Conservation (phyloP, 2,113 vertebrate genomes). For the Takifugu flavidus region DNA sequence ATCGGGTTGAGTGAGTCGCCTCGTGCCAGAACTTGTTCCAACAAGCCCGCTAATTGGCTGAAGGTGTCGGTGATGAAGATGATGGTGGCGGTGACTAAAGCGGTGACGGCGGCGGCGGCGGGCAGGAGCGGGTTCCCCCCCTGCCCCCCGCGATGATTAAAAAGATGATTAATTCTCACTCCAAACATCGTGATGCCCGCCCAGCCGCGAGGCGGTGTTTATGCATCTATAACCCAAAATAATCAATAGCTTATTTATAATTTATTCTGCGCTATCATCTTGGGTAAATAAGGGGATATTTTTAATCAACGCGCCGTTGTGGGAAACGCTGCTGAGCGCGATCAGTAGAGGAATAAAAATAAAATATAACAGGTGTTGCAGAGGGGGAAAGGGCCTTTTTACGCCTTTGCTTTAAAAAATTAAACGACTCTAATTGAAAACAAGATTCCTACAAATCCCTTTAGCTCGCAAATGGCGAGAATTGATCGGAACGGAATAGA, state of each 20-base stretch:
- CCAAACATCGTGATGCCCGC: conserved; percentile 51
- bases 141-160: conserved; percentile 49
- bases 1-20: conserved; percentile 25
- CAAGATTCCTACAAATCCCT: conserved; percentile 26
- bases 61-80: conserved; percentile 58
- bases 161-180: conserved; percentile 56
- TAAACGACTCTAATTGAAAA: conserved; percentile 18
- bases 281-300: background rate
- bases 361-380: background rate
- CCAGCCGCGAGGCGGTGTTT: conserved; percentile 32
- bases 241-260: conserved; percentile 51
- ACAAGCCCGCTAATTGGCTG: conserved; percentile 67
- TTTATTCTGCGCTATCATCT: conserved; percentile 19
- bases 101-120: conserved; percentile 21
- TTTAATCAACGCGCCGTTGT: too few relatives aligned
- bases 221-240: conserved; percentile 31
- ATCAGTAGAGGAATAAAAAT: background rate
- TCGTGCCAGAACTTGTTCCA: conserved; percentile 58
- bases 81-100: conserved; percentile 61
- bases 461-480: conserved; percentile 14
- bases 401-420: background rate
- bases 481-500: conserved; percentile 27
- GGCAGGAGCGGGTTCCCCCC: conserved; percentile 32
- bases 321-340: too few relatives aligned
- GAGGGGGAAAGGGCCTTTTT: background rate